A percentile compares a stretch with the other conserved stretches of the same genome.
Conservation (phyloP, 2,797 vertebrate genomes). For the Malacoraja senta region DNA sequence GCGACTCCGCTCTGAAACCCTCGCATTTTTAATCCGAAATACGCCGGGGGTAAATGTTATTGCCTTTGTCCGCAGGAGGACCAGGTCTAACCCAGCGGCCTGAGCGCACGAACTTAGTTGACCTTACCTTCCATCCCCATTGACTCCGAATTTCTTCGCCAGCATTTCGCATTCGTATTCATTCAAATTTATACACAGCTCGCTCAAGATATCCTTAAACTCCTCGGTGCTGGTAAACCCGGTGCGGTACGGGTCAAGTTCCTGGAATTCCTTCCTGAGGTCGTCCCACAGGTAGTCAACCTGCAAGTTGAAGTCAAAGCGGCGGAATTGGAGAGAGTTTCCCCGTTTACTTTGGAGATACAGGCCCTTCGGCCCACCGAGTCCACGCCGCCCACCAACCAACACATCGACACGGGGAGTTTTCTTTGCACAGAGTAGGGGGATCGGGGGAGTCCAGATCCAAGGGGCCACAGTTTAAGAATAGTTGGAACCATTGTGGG, state of each 20-base stretch:
- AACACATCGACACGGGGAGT: too few relatives aligned
- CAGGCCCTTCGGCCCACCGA: too few relatives aligned
- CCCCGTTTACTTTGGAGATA: too few relatives aligned
- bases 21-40: too few relatives aligned
- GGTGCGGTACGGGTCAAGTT: slow-evolving; percentile 46
- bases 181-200: slow-evolving; percentile 45
- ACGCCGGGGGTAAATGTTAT: not conserved
- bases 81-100: not conserved
- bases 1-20: not conserved
- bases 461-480: too few relatives aligned
- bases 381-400: too few relatives aligned
- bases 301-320: slow-evolving; percentile 40
- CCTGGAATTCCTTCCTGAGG: slow-evolving; percentile 48
- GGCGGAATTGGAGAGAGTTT: too few relatives aligned
- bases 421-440: too few relatives aligned
- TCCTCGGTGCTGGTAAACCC: slow-evolving; percentile 49
- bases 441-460: too few relatives aligned
- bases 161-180: slow-evolving; percentile 46
- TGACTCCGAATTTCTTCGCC: slow-evolving; percentile 46
- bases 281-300: slow-evolving; percentile 47
- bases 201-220: slow-evolving; percentile 48
- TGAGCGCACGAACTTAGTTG: not conserved
- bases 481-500: too few relatives aligned
- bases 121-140: slow-evolving; percentile 46
- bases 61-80: not conserved